Evolutionary conservation across 2,888 invertebrate species (phyloP).

Genomic region (Brassicogethes aeneus): DNA sequence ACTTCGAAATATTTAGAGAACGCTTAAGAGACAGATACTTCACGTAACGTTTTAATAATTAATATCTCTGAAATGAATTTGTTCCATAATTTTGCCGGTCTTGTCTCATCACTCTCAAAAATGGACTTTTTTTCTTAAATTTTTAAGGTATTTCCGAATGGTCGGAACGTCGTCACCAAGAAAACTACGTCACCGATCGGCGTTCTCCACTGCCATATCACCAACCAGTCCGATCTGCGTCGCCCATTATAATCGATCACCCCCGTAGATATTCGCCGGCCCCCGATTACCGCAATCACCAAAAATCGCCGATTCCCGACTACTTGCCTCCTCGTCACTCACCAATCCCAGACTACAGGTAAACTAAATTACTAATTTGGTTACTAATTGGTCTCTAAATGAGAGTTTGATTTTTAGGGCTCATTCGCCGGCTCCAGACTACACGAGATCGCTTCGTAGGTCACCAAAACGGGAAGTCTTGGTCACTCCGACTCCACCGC

Average conservation of each 20-base stretch:
- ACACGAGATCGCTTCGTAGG: conserved; percentile 17
- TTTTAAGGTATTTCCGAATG: conserved; percentile 64
- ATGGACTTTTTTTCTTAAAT: too few relatives aligned
- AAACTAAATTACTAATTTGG: too few relatives aligned
- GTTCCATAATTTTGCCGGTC: too few relatives aligned
- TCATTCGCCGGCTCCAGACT: conserved; percentile 19
- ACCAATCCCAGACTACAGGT: conserved; percentile 24
- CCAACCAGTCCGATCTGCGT: conserved; percentile 10
- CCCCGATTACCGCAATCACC: conserved; percentile 9
- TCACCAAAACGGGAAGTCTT: conserved; percentile 25
- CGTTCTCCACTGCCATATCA: conserved; percentile 20
- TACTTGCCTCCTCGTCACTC: conserved; percentile 21
- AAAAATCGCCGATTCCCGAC: conserved; percentile 22
- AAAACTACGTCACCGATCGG: conserved; percentile 18
- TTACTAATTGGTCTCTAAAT: too few relatives aligned
- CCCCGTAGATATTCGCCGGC: conserved; percentile 14
- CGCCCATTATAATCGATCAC: conserved; percentile 17
- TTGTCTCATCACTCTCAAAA: too few relatives aligned
- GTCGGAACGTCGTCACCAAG: conserved; percentile 51
- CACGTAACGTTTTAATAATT: too few relatives aligned
- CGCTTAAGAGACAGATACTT: too few relatives aligned
- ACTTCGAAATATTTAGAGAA: too few relatives aligned
- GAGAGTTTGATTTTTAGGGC: too few relatives aligned
- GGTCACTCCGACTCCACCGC: conserved; percentile 55
- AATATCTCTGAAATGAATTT: too few relatives aligned